Percentiles rank a stretch among this genome's conserved stretches.
Evolutionary conservation across 2,113 vertebrate species (phyloP).

Genomic region (Pseudorectes ferrugineus): DNA sequence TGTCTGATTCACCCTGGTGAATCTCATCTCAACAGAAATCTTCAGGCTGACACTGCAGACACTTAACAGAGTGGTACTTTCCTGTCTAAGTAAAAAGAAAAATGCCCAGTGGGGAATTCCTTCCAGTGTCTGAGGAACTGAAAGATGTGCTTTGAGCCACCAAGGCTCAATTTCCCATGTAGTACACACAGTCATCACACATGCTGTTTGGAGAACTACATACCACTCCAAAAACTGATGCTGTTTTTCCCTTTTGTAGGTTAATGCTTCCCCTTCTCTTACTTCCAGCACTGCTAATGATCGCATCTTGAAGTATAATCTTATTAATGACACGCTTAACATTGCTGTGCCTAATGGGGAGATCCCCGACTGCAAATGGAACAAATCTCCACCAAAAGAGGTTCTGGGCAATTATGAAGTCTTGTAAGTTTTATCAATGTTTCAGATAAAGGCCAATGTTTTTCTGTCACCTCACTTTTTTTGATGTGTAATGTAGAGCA

Average conservation of each 20-base stretch:
- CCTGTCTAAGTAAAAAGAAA: neutral
- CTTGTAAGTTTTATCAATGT: constrained; percentile 79
- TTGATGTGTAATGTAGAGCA: neutral
- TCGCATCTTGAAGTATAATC: constrained; percentile 96
- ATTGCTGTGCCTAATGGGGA: constrained; percentile 92
- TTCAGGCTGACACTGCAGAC: neutral
- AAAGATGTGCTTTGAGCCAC: neutral
- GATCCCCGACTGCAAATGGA: constrained; percentile 94
- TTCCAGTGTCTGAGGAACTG: constrained; percentile 2
- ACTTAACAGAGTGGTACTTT: neutral
- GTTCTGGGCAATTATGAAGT: constrained; percentile 93
- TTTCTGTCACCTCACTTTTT: neutral
- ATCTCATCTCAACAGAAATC: neutral
- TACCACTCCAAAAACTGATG: neutral
- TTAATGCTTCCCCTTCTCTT: constrained; percentile 95
- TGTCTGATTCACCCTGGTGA: neutral
- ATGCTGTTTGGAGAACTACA: neutral
- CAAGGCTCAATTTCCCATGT: neutral
- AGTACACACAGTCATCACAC: neutral
- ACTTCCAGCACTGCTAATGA: constrained; percentile 98
- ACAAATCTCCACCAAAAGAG: constrained; percentile 87
- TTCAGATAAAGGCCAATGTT: neutral
- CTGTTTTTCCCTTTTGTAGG: constrained; percentile 67
- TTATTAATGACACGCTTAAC: constrained; percentile 96
- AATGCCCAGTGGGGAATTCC: neutral